Percentiles rank a stretch among this genome's conserved stretches.
These are phyloP conservation scores for Silurus asotus DNA, from an alignment of 2,113 vertebrate genomes.

Conservation along the genomic window DNA sequence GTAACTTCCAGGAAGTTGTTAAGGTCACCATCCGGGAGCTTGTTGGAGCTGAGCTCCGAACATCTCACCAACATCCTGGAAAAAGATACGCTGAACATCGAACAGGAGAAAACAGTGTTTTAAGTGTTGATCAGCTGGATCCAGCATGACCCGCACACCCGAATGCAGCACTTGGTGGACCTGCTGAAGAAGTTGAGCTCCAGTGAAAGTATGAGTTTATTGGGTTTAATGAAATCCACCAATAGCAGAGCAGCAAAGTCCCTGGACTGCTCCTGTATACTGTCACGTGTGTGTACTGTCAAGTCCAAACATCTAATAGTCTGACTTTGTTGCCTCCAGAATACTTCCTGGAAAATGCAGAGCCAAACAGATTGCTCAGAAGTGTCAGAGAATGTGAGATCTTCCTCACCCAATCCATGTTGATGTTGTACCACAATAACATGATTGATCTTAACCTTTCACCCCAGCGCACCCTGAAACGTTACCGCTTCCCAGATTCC, in stretches of 20 bases:
- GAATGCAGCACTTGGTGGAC: constrained; percentile 73
- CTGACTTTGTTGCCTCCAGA: not conserved
- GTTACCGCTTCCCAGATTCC: not conserved
- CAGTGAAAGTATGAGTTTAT: not conserved
- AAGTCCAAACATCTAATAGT: not conserved
- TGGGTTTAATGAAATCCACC: not conserved
- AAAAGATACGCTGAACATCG: constrained; percentile 74
- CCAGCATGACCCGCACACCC: constrained; percentile 69
- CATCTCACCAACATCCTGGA: constrained; percentile 73
- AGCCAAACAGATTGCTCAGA: not conserved
- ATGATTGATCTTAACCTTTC: not conserved
- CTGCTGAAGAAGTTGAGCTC: constrained; percentile 63
- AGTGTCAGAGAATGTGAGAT: not conserved
- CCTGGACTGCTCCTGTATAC: not conserved
- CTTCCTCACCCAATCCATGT: not conserved
- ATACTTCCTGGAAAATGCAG: not conserved
- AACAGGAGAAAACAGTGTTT: constrained; percentile 71
- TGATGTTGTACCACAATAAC: not conserved
- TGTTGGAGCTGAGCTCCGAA: constrained; percentile 66
- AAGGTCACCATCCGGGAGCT: constrained; percentile 65
- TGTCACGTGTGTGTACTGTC: no score
- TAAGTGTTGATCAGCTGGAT: constrained; percentile 78
- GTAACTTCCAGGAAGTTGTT: constrained; percentile 74
- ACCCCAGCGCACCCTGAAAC: no score
- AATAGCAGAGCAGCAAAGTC: not conserved